phyloP scores from a whole-genome alignment of 2,113 vertebrate species.

The Rostratula benghalensis region DNA sequence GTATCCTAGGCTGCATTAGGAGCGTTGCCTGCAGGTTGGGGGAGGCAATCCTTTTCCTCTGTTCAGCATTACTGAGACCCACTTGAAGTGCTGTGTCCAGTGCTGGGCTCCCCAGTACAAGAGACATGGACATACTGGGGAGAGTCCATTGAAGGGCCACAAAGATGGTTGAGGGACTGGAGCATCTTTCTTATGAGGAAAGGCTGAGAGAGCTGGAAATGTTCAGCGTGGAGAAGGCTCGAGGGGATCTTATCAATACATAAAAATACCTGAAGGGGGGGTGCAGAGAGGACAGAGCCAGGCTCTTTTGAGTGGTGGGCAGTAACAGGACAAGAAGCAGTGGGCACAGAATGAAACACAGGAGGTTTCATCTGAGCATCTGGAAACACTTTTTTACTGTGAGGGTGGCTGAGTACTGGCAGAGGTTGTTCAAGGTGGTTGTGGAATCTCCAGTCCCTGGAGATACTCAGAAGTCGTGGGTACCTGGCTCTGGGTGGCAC shows the following conservation, averaged over 20 bases:
- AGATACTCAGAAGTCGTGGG: not conserved
- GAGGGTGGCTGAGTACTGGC: not conserved
- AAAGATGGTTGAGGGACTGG: not conserved
- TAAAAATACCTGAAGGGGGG: not conserved
- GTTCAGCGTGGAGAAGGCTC: not conserved
- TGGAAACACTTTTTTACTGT: not conserved
- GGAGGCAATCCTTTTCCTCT: not conserved
- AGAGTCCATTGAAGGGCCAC: not conserved
- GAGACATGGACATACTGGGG: not conserved
- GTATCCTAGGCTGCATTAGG: not conserved
- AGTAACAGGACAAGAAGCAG: not conserved
- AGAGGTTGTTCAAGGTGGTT: not conserved
- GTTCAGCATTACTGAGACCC: not conserved
- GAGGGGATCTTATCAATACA: not conserved
- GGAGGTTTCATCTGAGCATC: not conserved
- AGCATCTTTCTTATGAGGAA: not conserved
- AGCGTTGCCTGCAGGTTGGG: not conserved
- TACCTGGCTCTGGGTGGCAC: not conserved
- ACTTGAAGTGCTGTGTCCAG: not conserved
- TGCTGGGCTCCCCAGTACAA: not conserved
- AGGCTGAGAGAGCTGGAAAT: not conserved
- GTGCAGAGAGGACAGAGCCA: not conserved
- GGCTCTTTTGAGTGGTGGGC: not conserved
- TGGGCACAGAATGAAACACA: not conserved
- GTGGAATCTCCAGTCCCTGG: not conserved